Evolutionary conservation across 2,888 invertebrate species (phyloP).

Genomic region (Drosophila trichaetosa): DNA sequence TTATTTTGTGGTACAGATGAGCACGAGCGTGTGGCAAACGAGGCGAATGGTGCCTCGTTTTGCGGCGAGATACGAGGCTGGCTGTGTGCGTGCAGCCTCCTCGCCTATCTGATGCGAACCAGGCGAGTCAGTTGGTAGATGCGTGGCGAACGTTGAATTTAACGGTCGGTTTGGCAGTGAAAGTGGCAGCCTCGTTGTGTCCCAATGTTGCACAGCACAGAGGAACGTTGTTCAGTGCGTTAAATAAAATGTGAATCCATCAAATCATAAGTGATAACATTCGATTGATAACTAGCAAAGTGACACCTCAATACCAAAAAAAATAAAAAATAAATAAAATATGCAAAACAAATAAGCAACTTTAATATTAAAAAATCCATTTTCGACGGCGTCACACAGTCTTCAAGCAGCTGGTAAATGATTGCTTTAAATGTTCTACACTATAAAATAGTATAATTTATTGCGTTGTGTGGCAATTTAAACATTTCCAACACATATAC

Average conservation of each 20-base stretch:
- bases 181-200: slow-evolving; percentile 55
- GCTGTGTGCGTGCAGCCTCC: slow-evolving; percentile 63
- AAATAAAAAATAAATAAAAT: not conserved
- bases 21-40: slow-evolving; percentile 25
- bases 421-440: slow-evolving; percentile 35
- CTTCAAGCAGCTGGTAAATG: slow-evolving; percentile 41
- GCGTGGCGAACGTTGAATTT: slow-evolving; percentile 83
- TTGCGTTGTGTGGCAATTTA: slow-evolving; percentile 44
- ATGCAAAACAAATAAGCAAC: not conserved
- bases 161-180: slow-evolving; percentile 83
- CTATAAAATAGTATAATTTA: slow-evolving; percentile 56
- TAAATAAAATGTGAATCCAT: slow-evolving; percentile 3
- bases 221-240: slow-evolving; percentile 25
- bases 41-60: slow-evolving; percentile 43
- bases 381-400: slow-evolving; percentile 3
- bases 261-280: slow-evolving; percentile 33
- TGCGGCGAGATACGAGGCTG: slow-evolving; percentile 45
- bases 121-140: slow-evolving; percentile 80
- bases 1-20: slow-evolving; percentile 26
- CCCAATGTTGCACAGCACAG: slow-evolving; percentile 11
- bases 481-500: slow-evolving; percentile 24
- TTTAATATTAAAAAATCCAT: not conserved
- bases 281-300: slow-evolving; percentile 18
- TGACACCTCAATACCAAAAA: not conserved
- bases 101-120: slow-evolving; percentile 69